A percentile compares a stretch with the other conserved stretches of the same genome.
These are phyloP conservation scores for Poliocrania exsul DNA, from an alignment of 2,797 vertebrate genomes.

Conservation along the genomic window DNA sequence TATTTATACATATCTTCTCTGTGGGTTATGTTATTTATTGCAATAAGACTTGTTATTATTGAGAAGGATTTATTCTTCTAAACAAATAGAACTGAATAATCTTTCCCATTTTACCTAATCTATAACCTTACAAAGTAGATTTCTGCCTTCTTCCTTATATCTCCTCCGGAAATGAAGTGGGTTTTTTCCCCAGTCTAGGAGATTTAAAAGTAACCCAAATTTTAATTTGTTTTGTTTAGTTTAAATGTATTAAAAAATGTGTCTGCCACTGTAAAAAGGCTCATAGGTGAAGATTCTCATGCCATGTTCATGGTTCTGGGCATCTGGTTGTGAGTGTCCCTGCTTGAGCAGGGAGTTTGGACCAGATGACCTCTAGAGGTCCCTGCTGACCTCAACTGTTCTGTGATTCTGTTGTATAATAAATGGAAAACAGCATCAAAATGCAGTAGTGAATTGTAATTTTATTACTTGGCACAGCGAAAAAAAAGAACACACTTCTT, in stretches of 20 bases:
- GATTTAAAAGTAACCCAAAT: background rate
- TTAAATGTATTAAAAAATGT: background rate
- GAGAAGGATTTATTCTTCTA: background rate
- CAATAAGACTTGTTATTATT: background rate
- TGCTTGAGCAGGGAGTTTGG: accelerated
- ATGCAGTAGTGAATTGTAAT: background rate
- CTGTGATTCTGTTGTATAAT: background rate
- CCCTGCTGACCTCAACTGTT: background rate
- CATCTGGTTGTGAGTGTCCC: background rate
- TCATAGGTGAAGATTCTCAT: background rate
- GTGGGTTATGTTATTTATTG: background rate
- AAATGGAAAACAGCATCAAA: background rate
- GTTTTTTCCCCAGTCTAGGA: accelerated
- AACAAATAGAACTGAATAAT: background rate
- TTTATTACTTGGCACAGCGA: background rate
- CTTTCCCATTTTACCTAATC: background rate
- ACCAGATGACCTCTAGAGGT: background rate
- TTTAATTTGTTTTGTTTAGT: background rate
- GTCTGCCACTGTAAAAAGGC: background rate
- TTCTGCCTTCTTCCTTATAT: background rate
- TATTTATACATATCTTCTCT: background rate
- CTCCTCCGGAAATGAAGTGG: background rate
- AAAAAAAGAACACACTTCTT: background rate
- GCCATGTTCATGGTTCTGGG: background rate
- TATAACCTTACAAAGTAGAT: background rate